Evolutionary conservation across 2,797 vertebrate species (phyloP), one percentile per base, ranked within the genome.

Genomic region (Sarcoramphus papa): DNA sequence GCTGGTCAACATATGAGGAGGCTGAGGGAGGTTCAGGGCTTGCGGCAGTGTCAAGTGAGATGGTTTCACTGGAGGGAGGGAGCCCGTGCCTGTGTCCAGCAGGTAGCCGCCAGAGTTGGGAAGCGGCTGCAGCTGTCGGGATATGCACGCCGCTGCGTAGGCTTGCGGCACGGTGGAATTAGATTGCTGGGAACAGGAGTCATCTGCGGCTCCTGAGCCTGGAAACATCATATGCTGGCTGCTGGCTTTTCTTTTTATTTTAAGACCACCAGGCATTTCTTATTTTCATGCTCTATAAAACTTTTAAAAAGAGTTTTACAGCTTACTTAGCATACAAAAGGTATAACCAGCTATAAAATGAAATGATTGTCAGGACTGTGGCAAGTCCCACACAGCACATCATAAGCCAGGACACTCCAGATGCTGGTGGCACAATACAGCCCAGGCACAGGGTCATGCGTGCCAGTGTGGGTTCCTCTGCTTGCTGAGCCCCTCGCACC

Each of bases 211-310:
- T 86, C 50, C 69, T 75, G 75, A 73, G 63, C 72, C 68, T 93
- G 48, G 70, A 56, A 47, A 68, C n/a, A 16, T 96, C 62, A 19
- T n/a, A 67, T 65, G 40, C 54, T 65, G 43, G 62, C 77, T 87
- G 33, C 17, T 86, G 95, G 50, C 86, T 87, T 85, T 69, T 62
- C 40, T 68, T 94, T 96, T 89, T 82, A 70, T 91, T 96, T 95
- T 82, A 75, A 95, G 70, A 76, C n/a, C 63, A 47, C 69, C 59
- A 28, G 48, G 54, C 94, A 48, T 69, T 81, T 67, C 64, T 90
- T 72, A 43, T 43, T 92, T 97, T 76, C 35, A 5, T 73, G 62
- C 47, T 84, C 75, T 69, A 60, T 50, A 82, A 41, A 77, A 84
- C 40, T 74, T 87, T 64, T 75, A 2, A 8, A 6, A 64, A 59